Evolutionary conservation across 2,888 invertebrate species (phyloP), one percentile per base, ranked within the genome.

Genomic region (Drosophila barbarae): DNA sequence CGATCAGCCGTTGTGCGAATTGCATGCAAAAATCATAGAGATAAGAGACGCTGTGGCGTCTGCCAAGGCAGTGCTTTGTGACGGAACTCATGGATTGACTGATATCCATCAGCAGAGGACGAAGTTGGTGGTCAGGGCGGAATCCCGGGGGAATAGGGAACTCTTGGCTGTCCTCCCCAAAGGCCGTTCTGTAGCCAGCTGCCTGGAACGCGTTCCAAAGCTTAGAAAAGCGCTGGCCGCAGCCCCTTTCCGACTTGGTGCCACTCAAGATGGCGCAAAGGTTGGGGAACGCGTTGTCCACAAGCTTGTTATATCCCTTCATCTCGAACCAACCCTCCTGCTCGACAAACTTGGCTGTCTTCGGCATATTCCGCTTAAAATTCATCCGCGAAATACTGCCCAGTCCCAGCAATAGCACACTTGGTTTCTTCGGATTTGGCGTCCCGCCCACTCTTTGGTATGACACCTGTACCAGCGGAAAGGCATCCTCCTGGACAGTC

Each of bases 271-370:
- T 90, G 0, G 96, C 94, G 91, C 96, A 93, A 54, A 97, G 88
- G 88, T 97, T 97, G 0, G 96, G 95, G 81, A 94, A 94, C 0
- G 96, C 96, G 77, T 96, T 96, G 77, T 96, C 96, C 0, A 92
- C 95, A 59, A 95, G 91, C 89, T 92, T 92, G 78, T 91, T 91
- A 87, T 95, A 95, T 2, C 94, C 96, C 74, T 92, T 90, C 84
- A 93, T 90, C 54, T 92, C 92, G 10, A 49, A 87, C 91, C 94
- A 95, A 55, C 91, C 92, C 42, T 92, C 91, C 6, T 92, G 90
- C 26, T 91, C 87, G 9, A 97, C 90, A 83, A 92, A 93, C 5
- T 90, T 86, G 2, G 91, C 89, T 0, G 95, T 95, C 76, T 91
- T 90, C 0, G 93, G 93, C 92, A 96, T 93, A 10, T 93, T 92